A percentile compares a stretch with the other conserved stretches of the same genome.
Conservation (phyloP, 2,888 invertebrate species). For the Philopedon plagiatum region DNA sequence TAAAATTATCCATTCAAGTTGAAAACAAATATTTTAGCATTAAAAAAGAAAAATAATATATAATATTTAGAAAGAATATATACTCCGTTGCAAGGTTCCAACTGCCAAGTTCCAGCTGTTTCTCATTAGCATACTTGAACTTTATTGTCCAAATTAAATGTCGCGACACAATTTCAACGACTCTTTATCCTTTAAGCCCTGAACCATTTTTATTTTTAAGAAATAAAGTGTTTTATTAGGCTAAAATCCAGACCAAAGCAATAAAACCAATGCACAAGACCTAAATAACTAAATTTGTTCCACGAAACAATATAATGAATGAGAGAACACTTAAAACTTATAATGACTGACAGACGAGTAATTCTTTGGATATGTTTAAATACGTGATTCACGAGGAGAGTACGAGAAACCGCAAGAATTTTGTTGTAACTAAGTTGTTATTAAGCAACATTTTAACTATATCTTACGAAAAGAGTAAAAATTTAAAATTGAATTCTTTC, state of each 20-base stretch:
- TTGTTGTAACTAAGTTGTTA: too few species aligned
- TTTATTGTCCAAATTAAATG: conserved; percentile 5
- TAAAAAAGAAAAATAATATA: too few species aligned
- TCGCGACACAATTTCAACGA: neutral
- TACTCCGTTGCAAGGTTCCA: neutral
- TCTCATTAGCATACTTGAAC: conserved; percentile 9
- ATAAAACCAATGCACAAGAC: neutral
- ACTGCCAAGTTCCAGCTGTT: neutral
- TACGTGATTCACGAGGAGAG: too few species aligned
- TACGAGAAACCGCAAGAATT: too few species aligned
- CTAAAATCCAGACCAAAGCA: neutral
- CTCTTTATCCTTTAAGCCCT: neutral
- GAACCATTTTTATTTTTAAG: conserved; percentile 11
- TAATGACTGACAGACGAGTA: too few species aligned
- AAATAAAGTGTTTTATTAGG: neutral
- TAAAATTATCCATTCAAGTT: too few species aligned
- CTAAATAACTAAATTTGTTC: neutral
- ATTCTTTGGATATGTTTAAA: too few species aligned
- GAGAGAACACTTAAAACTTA: neutral
- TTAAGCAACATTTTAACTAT: too few species aligned
- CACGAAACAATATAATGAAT: neutral
- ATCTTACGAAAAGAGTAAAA: too few species aligned
- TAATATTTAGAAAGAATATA: neutral
- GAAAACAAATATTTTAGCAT: too few species aligned
- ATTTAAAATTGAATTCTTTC: too few species aligned